Evolutionary conservation across 2,888 invertebrate species (phyloP).

Genomic region (Leptinotarsa peninsularis): DNA sequence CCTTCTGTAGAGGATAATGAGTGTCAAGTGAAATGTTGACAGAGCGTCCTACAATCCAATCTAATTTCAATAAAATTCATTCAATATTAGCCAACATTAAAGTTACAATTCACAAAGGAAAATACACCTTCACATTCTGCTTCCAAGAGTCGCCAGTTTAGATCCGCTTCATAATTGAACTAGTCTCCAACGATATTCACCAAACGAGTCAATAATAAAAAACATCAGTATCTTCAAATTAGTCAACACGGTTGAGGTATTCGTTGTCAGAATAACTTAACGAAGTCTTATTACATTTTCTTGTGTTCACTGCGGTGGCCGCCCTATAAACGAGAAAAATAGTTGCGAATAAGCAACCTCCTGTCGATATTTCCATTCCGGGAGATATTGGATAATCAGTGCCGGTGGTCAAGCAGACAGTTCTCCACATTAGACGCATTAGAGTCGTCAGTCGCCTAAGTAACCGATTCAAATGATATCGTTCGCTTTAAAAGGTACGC

Average conservation of each 20-base stretch:
- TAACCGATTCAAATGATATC: conserved; percentile 56
- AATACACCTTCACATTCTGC: too few relatives aligned
- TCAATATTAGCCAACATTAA: too few relatives aligned
- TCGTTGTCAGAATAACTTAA: not conserved
- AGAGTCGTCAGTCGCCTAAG: conserved; percentile 44
- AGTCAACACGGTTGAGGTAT: conserved; percentile 4
- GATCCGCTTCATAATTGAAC: too few relatives aligned
- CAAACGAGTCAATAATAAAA: not conserved
- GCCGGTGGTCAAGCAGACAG: conserved; percentile 58
- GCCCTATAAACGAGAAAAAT: conserved; percentile 38
- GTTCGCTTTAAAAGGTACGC: conserved; percentile 50
- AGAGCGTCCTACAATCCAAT: too few relatives aligned
- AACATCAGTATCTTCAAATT: conserved; percentile 4
- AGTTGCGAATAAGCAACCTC: conserved; percentile 37
- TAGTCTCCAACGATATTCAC: not conserved
- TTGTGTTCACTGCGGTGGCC: conserved; percentile 30
- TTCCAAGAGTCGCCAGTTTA: too few relatives aligned
- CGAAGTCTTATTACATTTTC: conserved; percentile 9
- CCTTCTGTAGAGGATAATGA: too few relatives aligned
- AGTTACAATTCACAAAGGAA: too few relatives aligned
- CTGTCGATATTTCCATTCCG: conserved; percentile 53
- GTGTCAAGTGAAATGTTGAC: too few relatives aligned
- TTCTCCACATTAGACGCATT: conserved; percentile 49
- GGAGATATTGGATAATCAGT: conserved; percentile 62
- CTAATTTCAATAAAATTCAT: too few relatives aligned